Evolutionary conservation across 2,113 vertebrate species (phyloP), one percentile per base, ranked within the genome.

Genomic region (Urocolius indicus): DNA sequence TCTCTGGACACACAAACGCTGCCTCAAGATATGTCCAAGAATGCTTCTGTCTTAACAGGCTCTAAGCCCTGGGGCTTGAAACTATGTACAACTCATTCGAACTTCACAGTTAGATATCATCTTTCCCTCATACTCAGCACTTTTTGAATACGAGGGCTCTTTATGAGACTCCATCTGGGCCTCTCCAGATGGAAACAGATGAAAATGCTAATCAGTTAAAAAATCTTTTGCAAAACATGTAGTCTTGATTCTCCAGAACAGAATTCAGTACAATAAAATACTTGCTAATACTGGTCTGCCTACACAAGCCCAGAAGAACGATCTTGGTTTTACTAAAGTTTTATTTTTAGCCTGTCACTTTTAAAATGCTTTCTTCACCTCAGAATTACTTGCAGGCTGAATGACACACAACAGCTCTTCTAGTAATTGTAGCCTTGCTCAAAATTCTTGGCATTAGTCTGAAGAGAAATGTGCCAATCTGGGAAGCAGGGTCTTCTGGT

Each of bases 81-180:
- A 89, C 63, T 79, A 38, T 67, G 32, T 79, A 65, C 32, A 57
- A 26, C 18, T 80, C 11, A 34, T 89, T 78, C 87, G 74, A 89
- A 79, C 74, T 94, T 82, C 74, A 75, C 46, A 65, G 34, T 75
- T 59, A 75, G 48, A 75, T 72, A 74, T 93, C 73, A 51, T 93
- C 66, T 91, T 96, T 96, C 84, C 57, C 41, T 90, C 43, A 89
- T 86, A 52, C 59, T 92, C 95, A 90, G 94, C 73, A 71, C 63
- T 90, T 94, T 41, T 81, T 61, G 73, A 92, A 81, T 75, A 81
- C 30, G 46, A 88, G 32, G 43, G 17, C 24, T 82, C 27, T 85
- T 90, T 92, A 92, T 58, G 36, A 92, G 34, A 45, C 36, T 94
- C 73, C 69, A 84, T 75, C 61, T 48, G 71, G 68, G 34, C n/a